These are phyloP conservation scores for Lydus trimaculatus DNA, from an alignment of 2,888 invertebrate species.

Conservation along the genomic window DNA sequence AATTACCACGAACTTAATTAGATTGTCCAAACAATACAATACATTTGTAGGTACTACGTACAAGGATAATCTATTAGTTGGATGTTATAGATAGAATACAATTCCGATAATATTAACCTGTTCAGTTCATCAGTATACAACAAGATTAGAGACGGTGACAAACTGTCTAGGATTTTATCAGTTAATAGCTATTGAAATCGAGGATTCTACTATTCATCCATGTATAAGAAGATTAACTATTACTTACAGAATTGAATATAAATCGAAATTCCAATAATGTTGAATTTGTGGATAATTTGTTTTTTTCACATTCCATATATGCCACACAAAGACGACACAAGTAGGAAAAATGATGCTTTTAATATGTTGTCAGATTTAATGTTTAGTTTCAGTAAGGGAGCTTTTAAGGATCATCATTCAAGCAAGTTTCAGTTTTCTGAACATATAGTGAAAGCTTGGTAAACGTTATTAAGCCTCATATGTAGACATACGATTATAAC, in stretches of 20 bases:
- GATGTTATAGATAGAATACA: not conserved
- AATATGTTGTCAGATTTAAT: no score
- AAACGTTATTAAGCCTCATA: not conserved
- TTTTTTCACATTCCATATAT: no score
- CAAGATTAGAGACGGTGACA: slow-evolving; percentile 9
- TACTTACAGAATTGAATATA: not conserved
- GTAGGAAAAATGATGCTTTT: not conserved
- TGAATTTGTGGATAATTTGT: no score
- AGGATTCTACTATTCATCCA: not conserved
- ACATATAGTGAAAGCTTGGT: not conserved
- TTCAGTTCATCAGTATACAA: not conserved
- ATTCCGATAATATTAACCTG: not conserved
- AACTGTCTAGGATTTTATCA: slow-evolving; percentile 12
- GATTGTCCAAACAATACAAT: not conserved
- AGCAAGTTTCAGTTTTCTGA: not conserved
- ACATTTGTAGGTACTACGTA: no score
- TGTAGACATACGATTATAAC: not conserved
- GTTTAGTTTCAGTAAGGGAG: not conserved
- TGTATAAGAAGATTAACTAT: not conserved
- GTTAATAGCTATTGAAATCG: slow-evolving; percentile 9
- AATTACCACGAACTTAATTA: not conserved
- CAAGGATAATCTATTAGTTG: not conserved
- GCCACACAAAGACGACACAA: no score
- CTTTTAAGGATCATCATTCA: not conserved
- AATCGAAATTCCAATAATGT: not conserved